A percentile compares a stretch with the other conserved stretches of the same genome.
These are phyloP conservation scores for Xestia rhomboidea DNA, from an alignment of 2,888 invertebrate species.

Conservation along the genomic window DNA sequence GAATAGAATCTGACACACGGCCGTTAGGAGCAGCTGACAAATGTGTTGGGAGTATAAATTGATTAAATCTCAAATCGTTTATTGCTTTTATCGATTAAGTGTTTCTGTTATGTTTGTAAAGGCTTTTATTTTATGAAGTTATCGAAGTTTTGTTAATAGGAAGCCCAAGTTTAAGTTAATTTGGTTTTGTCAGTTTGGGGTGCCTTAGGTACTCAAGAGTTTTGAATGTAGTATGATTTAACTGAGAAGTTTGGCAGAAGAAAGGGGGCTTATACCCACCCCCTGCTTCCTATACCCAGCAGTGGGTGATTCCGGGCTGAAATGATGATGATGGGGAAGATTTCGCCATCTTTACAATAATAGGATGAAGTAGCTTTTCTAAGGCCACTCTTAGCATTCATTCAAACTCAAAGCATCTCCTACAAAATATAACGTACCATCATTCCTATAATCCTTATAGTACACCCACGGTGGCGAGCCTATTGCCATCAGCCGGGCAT, in stretches of 20 bases:
- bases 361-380: background rate
- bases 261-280: background rate
- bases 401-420: background rate
- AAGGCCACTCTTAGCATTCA: background rate
- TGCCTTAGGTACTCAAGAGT: background rate
- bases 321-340: background rate
- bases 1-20: constrained; percentile 68
- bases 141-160: background rate
- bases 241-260: background rate
- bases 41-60: background rate
- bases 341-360: background rate
- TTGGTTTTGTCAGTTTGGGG: background rate
- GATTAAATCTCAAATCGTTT: too few relatives aligned
- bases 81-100: too few relatives aligned
- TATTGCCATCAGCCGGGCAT: too few relatives aligned
- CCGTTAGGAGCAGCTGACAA: constrained; percentile 13
- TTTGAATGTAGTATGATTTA: background rate
- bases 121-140: background rate
- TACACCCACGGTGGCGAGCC: too few relatives aligned
- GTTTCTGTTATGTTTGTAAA: constrained; percentile 14
- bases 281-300: too few relatives aligned
- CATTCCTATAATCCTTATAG: too few relatives aligned
- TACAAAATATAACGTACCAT: background rate
- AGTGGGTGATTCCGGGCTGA: too few relatives aligned
- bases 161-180: background rate